phyloP scores from a whole-genome alignment of 2,797 vertebrate genomes.

The Micromesistius poutassou region DNA sequence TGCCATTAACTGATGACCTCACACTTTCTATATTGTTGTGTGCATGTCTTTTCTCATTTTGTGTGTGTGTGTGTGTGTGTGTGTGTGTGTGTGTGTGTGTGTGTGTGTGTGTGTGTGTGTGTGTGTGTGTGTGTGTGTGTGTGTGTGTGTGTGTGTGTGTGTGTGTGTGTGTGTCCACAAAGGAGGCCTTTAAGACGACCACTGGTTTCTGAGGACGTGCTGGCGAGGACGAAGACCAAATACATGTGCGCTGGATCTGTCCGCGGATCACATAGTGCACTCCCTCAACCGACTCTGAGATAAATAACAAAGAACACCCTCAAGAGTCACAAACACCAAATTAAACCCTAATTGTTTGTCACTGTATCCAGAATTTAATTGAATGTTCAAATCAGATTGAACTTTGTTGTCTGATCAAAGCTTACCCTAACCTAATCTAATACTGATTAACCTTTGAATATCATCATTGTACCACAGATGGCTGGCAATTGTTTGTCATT shows the following conservation, averaged over 20 bases:
- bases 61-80: slow-evolving; percentile 6
- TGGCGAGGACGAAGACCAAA: neutral
- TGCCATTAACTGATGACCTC: neutral
- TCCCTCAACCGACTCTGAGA: neutral
- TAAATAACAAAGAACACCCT: slow-evolving; percentile 37
- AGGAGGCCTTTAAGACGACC: neutral
- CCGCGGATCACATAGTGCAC: neutral
- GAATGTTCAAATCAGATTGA: neutral
- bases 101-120: slow-evolving; percentile 9
- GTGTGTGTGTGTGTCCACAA: slow-evolving; percentile 9
- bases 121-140: slow-evolving; percentile 12
- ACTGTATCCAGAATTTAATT: neutral
- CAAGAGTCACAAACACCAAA: slow-evolving; percentile 3
- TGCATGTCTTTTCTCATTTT: neutral
- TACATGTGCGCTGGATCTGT: neutral
- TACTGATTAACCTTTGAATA: neutral
- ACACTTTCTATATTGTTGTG: neutral
- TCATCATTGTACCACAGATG: neutral
- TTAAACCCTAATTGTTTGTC: slow-evolving; percentile 5
- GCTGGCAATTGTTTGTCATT: neutral
- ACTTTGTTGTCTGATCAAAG: neutral
- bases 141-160: slow-evolving; percentile 14
- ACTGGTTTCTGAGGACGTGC: neutral
- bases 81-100: neutral
- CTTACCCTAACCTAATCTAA: neutral